These are phyloP conservation scores for Sminthopsis crassicaudata DNA, from an alignment of 2,113 vertebrate genomes.

Conservation along the genomic window DNA sequence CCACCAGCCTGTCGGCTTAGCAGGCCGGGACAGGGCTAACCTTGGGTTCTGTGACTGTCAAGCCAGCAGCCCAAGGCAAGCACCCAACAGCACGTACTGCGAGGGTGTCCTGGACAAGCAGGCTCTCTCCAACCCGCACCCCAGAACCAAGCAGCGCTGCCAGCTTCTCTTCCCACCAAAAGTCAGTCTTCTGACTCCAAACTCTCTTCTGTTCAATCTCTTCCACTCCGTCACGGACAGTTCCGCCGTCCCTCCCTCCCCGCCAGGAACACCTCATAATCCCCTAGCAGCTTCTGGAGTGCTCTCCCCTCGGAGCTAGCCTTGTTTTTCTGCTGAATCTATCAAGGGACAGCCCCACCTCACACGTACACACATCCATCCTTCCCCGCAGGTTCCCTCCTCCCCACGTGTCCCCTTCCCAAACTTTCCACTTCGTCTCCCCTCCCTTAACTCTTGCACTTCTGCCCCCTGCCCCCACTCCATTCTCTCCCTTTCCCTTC, in stretches of 20 bases:
- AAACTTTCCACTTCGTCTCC: not conserved
- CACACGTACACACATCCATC: not conserved
- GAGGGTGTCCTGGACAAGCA: constrained; percentile 50
- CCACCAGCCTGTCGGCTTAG: constrained; percentile 65
- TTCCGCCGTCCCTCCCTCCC: not conserved
- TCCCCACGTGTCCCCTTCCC: no score
- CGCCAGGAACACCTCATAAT: not conserved
- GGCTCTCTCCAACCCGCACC: constrained; percentile 28
- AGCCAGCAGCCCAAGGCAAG: constrained; percentile 63
- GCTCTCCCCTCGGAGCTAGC: not conserved
- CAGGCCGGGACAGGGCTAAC: constrained; percentile 73
- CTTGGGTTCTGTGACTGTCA: constrained; percentile 63
- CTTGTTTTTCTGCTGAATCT: not conserved
- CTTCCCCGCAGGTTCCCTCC: not conserved
- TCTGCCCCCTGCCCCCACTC: no score
- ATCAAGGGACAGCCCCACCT: not conserved
- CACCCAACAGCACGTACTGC: constrained; percentile 50
- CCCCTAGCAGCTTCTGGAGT: not conserved
- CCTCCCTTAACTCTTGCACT: not conserved
- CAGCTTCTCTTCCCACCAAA: not conserved
- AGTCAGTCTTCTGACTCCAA: not conserved
- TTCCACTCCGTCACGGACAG: not conserved
- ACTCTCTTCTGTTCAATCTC: not conserved
- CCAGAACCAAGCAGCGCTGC: not conserved
- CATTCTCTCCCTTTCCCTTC: not conserved